Evolutionary conservation across 2,797 vertebrate genomes (phyloP).

Genomic region (Hylomyscus alleni): DNA sequence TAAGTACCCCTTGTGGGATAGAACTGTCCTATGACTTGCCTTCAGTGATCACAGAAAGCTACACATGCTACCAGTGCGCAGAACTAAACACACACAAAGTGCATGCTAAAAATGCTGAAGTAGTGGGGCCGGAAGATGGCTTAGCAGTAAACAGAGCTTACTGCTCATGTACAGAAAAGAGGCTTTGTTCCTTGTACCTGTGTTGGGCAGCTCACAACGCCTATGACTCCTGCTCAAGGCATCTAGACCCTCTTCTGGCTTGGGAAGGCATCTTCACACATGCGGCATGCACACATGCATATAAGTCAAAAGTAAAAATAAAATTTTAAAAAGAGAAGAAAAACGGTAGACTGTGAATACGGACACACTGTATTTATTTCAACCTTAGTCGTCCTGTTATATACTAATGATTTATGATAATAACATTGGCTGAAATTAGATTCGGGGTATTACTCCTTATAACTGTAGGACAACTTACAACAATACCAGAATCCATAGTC

Average conservation of each 20-base stretch:
- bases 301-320: not conserved
- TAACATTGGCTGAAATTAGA: slow-evolving; percentile 26
- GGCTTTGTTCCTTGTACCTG: not conserved
- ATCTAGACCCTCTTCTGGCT: not conserved
- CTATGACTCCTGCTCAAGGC: not conserved
- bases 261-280: not conserved
- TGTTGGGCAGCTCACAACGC: not conserved
- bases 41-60: slow-evolving; percentile 31
- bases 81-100: slow-evolving; percentile 50
- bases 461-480: slow-evolving; percentile 49
- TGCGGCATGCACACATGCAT: not conserved
- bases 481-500: slow-evolving; percentile 45
- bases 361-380: not conserved
- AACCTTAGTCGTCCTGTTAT: slow-evolving; percentile 18
- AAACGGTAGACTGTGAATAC: slow-evolving; percentile 9
- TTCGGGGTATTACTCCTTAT: slow-evolving; percentile 28
- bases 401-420: not conserved
- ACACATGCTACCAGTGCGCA: not conserved
- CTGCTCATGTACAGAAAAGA: not conserved
- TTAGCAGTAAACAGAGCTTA: not conserved
- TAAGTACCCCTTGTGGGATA: not conserved
- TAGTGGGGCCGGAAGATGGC: not conserved
- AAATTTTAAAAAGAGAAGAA: not conserved
- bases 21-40: slow-evolving; percentile 10
- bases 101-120: not conserved